Evolutionary conservation across 2,888 invertebrate species (phyloP), one percentile per base, ranked within the genome.

Genomic region (Koerneria pararmatus): DNA sequence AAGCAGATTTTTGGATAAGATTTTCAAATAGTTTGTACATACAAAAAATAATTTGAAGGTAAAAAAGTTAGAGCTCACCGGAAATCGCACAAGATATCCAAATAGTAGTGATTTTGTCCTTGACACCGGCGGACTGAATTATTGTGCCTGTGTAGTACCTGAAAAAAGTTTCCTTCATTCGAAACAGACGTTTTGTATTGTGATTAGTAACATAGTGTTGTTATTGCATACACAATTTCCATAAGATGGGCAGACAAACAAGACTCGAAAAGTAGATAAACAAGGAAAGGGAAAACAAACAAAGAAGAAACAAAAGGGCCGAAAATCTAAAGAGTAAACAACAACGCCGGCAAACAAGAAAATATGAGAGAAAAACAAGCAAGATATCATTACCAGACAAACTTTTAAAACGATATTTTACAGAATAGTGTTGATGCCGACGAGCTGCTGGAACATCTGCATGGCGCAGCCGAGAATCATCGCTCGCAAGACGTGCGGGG

Each of bases 131-230:
- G 83, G 85, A 85, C 62, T 84, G 80, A 24, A 86, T 86, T 65
- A 87, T 87, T 66, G 85, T 85, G 5, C 86, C 87, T 73, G 86
- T 86, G 79, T 87, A 87, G 78, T 87, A 87, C 85, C 86, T 86
- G 53, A 3, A 34, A 51, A 24, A 22, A 22, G 34, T 4, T n/a
- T 24, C 19, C 11, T 11, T 53, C 24, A 19, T 8, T 54, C 19
- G n/a, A 54, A n/a, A 19, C 3, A 5, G 24, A 6, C 4, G 15
- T 37, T 24, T 37, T 37, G 37, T 37, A 4, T 34, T 35, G 32
- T 46, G 46, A 46, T 15, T 15, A 46, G 11, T 19, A 46, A 11
- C 46, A 15, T 46, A 57, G 22, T 57, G n/a, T 57, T 22, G 27
- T 15, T 15, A 19, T 24, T n/a, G n/a, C n/a, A n/a, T n/a, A n/a